Conservation (phyloP, 2,888 invertebrate species). For the Drosophila macrospina region DNA sequence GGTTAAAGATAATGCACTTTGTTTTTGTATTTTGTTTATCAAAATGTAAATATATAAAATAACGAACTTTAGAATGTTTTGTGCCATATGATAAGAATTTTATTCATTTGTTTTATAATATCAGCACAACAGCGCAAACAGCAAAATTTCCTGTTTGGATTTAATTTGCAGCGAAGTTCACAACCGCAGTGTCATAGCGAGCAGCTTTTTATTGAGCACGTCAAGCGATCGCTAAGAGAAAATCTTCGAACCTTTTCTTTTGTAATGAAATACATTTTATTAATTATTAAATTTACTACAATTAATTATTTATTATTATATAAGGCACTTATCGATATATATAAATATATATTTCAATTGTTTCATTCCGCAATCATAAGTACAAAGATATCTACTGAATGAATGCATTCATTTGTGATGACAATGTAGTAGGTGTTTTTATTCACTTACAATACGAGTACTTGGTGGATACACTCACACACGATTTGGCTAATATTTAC, state of each 20-base stretch:
- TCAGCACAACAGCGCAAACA: not conserved
- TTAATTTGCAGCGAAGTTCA: constrained; percentile 27
- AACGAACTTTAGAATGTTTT: not conserved
- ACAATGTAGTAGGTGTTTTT: constrained; percentile 38
- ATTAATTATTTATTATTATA: constrained; percentile 5
- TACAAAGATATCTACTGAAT: constrained; percentile 11
- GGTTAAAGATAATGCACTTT: not conserved
- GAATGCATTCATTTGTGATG: constrained; percentile 33
- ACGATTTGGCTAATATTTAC: constrained; percentile 49
- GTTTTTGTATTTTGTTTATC: constrained; percentile 10
- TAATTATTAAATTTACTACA: constrained; percentile 3
- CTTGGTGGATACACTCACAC: constrained; percentile 23
- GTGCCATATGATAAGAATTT: constrained; percentile 24
- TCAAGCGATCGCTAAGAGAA: constrained; percentile 1
- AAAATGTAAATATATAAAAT: constrained; percentile 6
- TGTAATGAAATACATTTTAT: constrained; percentile 12
- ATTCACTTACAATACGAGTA: constrained; percentile 32
- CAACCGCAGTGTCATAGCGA: constrained; percentile 29
- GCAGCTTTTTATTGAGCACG: constrained; percentile 26
- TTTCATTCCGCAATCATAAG: constrained; percentile 14
- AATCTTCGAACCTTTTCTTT: not conserved
- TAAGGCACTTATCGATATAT: constrained; percentile 37
- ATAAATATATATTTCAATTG: constrained; percentile 4
- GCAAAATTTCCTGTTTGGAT: constrained; percentile 2
- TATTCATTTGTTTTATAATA: not conserved